Evolutionary conservation across 2,113 vertebrate genomes (phyloP).

Genomic region (Pedionomus torquatus): DNA sequence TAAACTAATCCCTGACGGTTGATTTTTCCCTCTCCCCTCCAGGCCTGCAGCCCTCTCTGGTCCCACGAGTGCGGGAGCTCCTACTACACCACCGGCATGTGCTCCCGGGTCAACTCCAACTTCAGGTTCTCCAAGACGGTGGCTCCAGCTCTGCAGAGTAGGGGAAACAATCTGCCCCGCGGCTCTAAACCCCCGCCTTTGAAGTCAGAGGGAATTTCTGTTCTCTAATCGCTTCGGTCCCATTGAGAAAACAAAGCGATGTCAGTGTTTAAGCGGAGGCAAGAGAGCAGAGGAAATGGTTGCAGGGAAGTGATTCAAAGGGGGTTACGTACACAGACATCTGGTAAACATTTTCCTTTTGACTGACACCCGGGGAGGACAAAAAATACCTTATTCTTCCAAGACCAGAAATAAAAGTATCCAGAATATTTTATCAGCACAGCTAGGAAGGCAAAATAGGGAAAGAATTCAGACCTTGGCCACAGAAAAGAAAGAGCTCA

Average conservation of each 20-base stretch:
- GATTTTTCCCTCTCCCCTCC: not conserved
- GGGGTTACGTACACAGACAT: not conserved
- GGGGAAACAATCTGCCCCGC: not conserved
- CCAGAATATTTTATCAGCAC: conserved; percentile 25
- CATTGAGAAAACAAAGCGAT: not conserved
- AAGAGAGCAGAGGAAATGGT: not conserved
- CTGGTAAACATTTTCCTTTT: not conserved
- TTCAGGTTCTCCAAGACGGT: conserved; percentile 89
- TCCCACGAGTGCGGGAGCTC: conserved; percentile 97
- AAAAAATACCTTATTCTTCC: conserved; percentile 19
- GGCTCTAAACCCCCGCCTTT: not conserved
- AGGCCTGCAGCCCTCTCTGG: conserved; percentile 97
- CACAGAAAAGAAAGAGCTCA: not conserved
- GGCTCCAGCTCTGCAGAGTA: conserved; percentile 92
- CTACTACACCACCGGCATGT: conserved; percentile 95
- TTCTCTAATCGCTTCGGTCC: not conserved
- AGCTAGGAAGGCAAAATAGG: not conserved
- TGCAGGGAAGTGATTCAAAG: not conserved
- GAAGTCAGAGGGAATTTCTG: not conserved
- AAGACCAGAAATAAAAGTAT: not conserved
- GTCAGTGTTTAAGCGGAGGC: not conserved
- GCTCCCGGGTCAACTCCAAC: conserved; percentile 85
- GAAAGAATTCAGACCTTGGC: not conserved
- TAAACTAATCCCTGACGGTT: not conserved
- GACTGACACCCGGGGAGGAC: not conserved